Conservation (phyloP, 2,113 vertebrate genomes). For the Chlamydotis undulata region DNA sequence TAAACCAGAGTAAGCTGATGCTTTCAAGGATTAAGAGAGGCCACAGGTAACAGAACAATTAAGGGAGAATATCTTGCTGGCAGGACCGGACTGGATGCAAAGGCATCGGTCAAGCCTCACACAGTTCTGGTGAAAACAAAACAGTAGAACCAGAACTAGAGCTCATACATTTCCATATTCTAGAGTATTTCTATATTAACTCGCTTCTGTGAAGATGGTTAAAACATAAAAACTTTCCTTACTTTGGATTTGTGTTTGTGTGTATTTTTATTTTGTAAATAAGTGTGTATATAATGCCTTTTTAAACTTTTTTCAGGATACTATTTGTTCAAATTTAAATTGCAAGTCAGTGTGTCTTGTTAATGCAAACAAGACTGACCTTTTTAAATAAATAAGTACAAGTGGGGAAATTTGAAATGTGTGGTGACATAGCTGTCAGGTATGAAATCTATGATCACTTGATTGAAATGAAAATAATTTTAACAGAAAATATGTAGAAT, state of each 20-base stretch:
- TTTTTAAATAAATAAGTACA: not conserved
- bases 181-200: not conserved
- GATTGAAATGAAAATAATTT: not conserved
- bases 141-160: not conserved
- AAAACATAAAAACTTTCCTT: not conserved
- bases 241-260: not conserved
- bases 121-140: not conserved
- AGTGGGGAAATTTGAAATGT: not conserved
- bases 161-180: not conserved
- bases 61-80: fast-evolving
- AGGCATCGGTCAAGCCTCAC: fast-evolving
- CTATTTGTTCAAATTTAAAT: not conserved
- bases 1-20: not conserved
- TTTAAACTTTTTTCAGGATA: not conserved
- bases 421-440: not conserved
- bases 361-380: not conserved
- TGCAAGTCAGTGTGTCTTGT: not conserved
- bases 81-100: not conserved
- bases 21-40: not conserved
- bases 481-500: not conserved
- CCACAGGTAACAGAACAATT: not conserved
- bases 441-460: not conserved
- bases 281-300: not conserved
- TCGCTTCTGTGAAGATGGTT: not conserved
- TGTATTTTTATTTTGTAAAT: not conserved